phyloP scores from a whole-genome alignment of 2,888 invertebrate species.

The Leucoma salicis region DNA sequence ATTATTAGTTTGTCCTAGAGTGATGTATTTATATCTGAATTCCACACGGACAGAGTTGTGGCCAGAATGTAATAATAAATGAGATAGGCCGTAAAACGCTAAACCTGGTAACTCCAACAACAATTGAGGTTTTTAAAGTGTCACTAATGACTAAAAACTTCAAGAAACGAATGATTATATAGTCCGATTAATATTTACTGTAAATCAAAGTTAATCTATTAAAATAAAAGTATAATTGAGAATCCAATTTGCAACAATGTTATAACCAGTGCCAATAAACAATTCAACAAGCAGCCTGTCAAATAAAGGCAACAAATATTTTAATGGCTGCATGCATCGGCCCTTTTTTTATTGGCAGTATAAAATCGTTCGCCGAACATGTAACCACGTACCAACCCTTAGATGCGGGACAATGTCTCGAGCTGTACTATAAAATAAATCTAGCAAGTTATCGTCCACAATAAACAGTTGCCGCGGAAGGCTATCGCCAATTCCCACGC shows the following conservation, averaged over 20 bases:
- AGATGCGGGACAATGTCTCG: conserved; percentile 62
- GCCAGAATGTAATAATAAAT: too few relatives aligned
- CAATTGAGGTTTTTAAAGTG: background rate
- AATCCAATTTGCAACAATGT: conserved; percentile 74
- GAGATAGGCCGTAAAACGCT: too few relatives aligned
- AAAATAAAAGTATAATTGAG: conserved; percentile 49
- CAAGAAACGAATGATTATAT: background rate
- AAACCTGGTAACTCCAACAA: background rate
- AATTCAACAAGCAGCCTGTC: conserved; percentile 68
- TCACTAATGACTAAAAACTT: background rate
- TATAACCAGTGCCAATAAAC: conserved; percentile 60
- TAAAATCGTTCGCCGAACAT: conserved; percentile 55
- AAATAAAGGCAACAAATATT: conserved; percentile 79
- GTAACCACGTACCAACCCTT: conserved; percentile 57
- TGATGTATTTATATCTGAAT: too few relatives aligned
- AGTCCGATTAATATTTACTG: background rate
- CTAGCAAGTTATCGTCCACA: conserved; percentile 78
- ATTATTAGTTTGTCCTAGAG: too few relatives aligned
- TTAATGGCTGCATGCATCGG: conserved; percentile 72
- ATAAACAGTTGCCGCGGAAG: conserved; percentile 77
- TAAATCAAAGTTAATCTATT: conserved; percentile 27
- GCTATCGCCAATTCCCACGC: conserved; percentile 81
- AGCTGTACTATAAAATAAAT: conserved; percentile 77
- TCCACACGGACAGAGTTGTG: too few relatives aligned
- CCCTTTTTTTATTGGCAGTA: conserved; percentile 72